Percentiles rank a stretch among this genome's conserved stretches.
Evolutionary conservation across 2,888 invertebrate genomes (phyloP).

Genomic region (Campaea margaritaria): DNA sequence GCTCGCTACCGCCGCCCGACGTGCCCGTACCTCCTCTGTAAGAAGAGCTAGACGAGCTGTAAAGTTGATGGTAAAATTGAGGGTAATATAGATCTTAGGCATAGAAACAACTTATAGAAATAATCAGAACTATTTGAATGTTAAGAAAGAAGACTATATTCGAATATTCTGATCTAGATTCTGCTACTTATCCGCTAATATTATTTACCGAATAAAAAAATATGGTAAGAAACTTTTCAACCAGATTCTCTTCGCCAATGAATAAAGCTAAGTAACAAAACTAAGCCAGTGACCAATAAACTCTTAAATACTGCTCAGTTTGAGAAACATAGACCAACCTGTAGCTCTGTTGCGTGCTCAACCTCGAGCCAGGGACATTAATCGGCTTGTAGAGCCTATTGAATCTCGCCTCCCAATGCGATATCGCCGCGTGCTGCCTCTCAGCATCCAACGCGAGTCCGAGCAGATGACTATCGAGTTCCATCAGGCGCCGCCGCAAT

Average conservation of each 20-base stretch:
- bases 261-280: too few relatives aligned
- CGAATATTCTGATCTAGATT: too few relatives aligned
- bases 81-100: neutral
- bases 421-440: constrained; percentile 94
- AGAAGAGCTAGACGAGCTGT: constrained; percentile 15
- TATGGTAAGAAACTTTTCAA: too few relatives aligned
- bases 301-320: neutral
- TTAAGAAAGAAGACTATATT: too few relatives aligned
- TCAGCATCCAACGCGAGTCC: constrained; percentile 95
- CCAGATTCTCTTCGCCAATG: too few relatives aligned
- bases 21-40: constrained; percentile 58
- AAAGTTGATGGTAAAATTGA: neutral
- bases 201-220: too few relatives aligned
- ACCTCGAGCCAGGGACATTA: constrained; percentile 82
- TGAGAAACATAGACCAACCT: constrained; percentile 63
- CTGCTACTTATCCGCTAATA: too few relatives aligned
- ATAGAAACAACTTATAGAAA: too few relatives aligned
- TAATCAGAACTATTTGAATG: too few relatives aligned
- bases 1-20: constrained; percentile 61
- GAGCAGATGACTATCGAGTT: constrained; percentile 94
- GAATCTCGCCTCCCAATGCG: constrained; percentile 94
- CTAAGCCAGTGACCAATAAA: neutral
- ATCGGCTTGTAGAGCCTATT: constrained; percentile 89
- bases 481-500: constrained; percentile 93
- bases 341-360: constrained; percentile 87